These are phyloP conservation scores for Deilephila elpenor DNA, from an alignment of 2,888 invertebrate genomes.

Conservation along the genomic window DNA sequence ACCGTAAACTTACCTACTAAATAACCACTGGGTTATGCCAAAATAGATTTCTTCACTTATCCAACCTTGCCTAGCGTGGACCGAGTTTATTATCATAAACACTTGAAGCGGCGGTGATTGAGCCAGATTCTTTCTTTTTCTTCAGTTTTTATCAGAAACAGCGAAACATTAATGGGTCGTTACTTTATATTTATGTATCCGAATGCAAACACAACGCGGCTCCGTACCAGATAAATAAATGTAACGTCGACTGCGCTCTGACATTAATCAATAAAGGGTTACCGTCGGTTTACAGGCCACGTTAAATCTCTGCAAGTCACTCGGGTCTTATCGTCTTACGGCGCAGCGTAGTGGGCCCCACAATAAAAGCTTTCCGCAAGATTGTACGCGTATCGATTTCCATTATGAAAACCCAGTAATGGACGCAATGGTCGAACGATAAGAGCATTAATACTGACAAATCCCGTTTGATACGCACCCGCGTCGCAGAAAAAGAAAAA, in stretches of 20 bases:
- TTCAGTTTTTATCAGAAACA: conserved; percentile 10
- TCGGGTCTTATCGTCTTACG: conserved; percentile 30
- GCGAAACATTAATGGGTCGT: conserved; percentile 25
- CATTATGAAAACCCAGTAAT: conserved; percentile 68
- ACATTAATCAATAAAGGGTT: conserved; percentile 27
- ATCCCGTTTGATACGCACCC: conserved; percentile 41
- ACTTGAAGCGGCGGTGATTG: conserved; percentile 22
- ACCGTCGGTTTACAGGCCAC: conserved; percentile 28
- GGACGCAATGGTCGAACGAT: conserved; percentile 51
- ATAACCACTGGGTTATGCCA: conserved; percentile 1
- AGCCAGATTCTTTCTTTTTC: conserved; percentile 24
- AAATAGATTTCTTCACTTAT: conserved; percentile 27
- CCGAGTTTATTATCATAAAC: conserved; percentile 23
- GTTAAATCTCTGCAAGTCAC: conserved; percentile 35
- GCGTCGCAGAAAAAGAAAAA: conserved; percentile 36
- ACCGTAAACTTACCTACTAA: not conserved
- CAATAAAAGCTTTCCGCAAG: conserved; percentile 58
- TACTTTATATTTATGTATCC: conserved; percentile 26
- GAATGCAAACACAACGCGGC: conserved; percentile 24
- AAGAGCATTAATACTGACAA: conserved; percentile 50
- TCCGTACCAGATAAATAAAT: conserved; percentile 20
- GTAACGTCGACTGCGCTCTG: conserved; percentile 7
- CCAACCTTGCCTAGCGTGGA: conserved; percentile 6
- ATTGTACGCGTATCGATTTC: conserved; percentile 69
- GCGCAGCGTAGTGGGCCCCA: conserved; percentile 47